Base-by-base conservation (phyloP, 2,797 vertebrate genomes). In the Toxotes lorentzi region DNA sequence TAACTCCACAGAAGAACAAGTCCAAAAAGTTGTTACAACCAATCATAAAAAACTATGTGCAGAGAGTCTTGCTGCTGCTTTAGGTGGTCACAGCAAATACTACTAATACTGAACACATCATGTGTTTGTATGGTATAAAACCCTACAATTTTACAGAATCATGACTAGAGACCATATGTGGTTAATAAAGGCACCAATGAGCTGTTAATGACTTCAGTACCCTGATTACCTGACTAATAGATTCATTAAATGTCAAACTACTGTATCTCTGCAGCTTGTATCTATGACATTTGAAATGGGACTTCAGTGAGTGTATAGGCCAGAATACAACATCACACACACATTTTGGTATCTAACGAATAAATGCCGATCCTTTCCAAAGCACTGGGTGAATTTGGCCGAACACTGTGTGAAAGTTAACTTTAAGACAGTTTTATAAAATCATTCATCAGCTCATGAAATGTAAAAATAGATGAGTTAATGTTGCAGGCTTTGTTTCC, bases 401-500 rank as follows among this genome's bases (percentile, higher is more conserved):
- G 6, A 23, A 47, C 9, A 38, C 12, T 16, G 13, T 5, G 35
- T 38, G 13, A 40, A 58, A 59, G 43, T 45, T 14, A 48, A 51
- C 47, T 40, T 11, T 34, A 16, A 56, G 41, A 57, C 17, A n/a
- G 14, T 65, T 24, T 50, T 6, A 64, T 32, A 19, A 67, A 41
- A 40, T 6, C 4, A 3, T 50, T 48, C 13, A 19, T 54, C 19
- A 24, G 7, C 58, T 47, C 1, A 2, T 27, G 38, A 48, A 48
- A 70, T 24, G 6, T 41, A 27, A 43, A 57, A 59, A 54, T 0
- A 13, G 9, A 56, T 23, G 24, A 57, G 48, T 53, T 4, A 32
- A 50, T 43, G 58, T 17, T 27, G 10, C 27, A 6, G 16, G 43
- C 30, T 70, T 56, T 67, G 54, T 67, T 70, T 69, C 9, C n/a